Evolutionary conservation across 2,888 invertebrate genomes (phyloP).

Genomic region (Gortyna flavago): DNA sequence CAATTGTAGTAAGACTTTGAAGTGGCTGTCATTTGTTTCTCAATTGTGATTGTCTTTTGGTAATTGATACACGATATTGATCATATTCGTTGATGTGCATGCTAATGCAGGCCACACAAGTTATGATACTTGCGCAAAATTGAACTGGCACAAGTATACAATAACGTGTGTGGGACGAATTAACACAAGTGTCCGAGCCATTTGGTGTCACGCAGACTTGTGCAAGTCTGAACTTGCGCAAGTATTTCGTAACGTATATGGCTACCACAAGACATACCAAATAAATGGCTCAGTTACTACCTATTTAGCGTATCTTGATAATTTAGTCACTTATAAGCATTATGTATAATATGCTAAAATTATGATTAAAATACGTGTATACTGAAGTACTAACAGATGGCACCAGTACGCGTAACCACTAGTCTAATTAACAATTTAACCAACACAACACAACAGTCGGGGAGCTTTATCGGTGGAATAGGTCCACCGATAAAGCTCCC

Average conservation of each 20-base stretch:
- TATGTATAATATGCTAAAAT: neutral
- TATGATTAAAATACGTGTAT: neutral
- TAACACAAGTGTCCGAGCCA: no score
- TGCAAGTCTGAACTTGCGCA: no score
- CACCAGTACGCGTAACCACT: neutral
- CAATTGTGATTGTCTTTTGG: slow-evolving; percentile 9
- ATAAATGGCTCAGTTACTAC: neutral
- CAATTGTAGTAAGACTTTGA: slow-evolving; percentile 25
- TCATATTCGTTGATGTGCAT: neutral
- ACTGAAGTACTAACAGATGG: slow-evolving; percentile 5
- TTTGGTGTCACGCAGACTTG: neutral
- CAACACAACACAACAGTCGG: no score
- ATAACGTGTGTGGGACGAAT: no score
- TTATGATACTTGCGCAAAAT: no score
- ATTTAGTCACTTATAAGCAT: neutral
- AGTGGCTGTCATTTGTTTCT: slow-evolving; percentile 31
- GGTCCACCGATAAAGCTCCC: slow-evolving; percentile 17
- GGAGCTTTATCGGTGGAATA: no score
- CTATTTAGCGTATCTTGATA: neutral
- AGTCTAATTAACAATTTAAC: slow-evolving; percentile 29
- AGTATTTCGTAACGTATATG: neutral
- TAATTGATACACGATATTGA: neutral
- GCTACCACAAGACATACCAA: neutral
- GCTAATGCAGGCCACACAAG: neutral
- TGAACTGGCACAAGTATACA: no score